These are phyloP conservation scores for Papilio demoleus DNA, from an alignment of 2,888 invertebrate genomes.

Conservation along the genomic window DNA sequence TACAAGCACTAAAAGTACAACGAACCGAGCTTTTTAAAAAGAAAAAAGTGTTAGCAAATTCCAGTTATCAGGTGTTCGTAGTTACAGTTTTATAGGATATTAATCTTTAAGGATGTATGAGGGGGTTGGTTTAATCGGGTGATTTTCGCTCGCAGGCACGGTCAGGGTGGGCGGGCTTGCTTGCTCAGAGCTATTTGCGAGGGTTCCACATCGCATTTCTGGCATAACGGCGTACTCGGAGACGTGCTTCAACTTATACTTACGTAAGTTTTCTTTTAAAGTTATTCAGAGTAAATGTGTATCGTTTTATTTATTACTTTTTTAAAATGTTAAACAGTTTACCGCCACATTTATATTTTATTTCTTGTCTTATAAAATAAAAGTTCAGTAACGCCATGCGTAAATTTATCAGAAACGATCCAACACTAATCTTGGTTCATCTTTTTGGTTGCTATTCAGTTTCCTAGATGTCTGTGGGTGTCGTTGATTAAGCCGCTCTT, in stretches of 20 bases:
- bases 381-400: too few relatives aligned
- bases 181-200: slow-evolving; percentile 87
- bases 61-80: slow-evolving; percentile 36
- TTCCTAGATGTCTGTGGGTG: too few relatives aligned
- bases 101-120: slow-evolving; percentile 41
- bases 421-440: too few relatives aligned
- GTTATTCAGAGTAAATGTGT: background rate
- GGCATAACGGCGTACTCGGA: slow-evolving; percentile 86
- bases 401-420: too few relatives aligned
- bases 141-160: slow-evolving; percentile 71
- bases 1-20: slow-evolving; percentile 23
- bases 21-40: slow-evolving; percentile 9
- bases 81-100: slow-evolving; percentile 39
- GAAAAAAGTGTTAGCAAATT: slow-evolving; percentile 33
- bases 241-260: slow-evolving; percentile 86
- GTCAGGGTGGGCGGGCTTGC: slow-evolving; percentile 84
- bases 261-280: slow-evolving; percentile 81
- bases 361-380: too few relatives aligned
- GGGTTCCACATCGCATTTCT: slow-evolving; percentile 80
- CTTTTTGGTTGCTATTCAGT: too few relatives aligned
- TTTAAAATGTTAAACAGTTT: background rate
- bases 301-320: slow-evolving; percentile 2
- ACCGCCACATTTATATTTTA: background rate
- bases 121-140: slow-evolving; percentile 31
- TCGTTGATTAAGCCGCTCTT: too few relatives aligned